Evolutionary conservation across 2,113 vertebrate genomes (phyloP).

Genomic region (Benitochromis conjunctus): DNA sequence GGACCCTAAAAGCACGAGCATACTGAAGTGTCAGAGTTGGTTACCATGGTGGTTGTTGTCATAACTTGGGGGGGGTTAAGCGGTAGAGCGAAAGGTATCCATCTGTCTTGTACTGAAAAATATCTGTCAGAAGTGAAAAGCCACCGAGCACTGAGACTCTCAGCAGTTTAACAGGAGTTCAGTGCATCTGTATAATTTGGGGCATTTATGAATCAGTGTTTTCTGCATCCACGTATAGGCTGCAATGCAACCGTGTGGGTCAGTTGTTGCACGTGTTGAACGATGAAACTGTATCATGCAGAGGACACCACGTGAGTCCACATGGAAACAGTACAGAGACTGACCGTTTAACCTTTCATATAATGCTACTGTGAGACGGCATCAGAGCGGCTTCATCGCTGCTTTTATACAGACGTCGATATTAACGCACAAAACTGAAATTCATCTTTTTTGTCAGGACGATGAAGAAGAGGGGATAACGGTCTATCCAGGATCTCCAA

Average conservation of each 20-base stretch:
- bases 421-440: neutral
- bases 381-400: neutral
- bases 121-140: neutral
- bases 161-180: neutral
- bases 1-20: neutral
- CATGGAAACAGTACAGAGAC: neutral
- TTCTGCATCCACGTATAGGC: neutral
- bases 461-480: constrained; percentile 70
- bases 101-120: neutral
- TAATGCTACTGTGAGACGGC: neutral
- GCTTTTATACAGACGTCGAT: accelerated
- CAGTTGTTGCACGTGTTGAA: neutral
- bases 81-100: neutral
- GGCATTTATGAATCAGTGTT: accelerated
- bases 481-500: constrained; percentile 72
- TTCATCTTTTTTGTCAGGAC: constrained; percentile 37
- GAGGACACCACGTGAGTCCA: neutral
- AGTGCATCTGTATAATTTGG: neutral
- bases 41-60: neutral
- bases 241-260: neutral
- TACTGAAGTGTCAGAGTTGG: neutral
- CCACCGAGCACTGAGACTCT: neutral
- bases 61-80: neutral
- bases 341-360: neutral
- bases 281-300: accelerated